Percentiles rank a stretch among this genome's conserved stretches.
Evolutionary conservation across 2,113 vertebrate species (phyloP).

Genomic region (Pygoscelis adeliae): DNA sequence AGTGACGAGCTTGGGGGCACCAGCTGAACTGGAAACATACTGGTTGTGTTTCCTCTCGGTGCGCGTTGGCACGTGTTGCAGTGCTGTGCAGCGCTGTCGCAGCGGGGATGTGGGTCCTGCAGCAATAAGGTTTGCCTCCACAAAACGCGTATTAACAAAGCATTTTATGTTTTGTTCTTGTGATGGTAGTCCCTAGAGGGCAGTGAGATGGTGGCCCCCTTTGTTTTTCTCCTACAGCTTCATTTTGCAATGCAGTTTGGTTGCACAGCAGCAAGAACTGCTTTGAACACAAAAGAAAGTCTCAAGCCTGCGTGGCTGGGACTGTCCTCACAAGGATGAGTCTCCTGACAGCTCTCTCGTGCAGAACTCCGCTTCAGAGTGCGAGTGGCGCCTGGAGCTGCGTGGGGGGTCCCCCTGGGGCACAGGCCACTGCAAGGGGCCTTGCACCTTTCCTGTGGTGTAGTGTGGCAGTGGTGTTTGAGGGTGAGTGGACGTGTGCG

Average conservation of each 20-base stretch:
- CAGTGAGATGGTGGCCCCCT: background rate
- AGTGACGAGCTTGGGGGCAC: background rate
- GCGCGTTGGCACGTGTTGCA: background rate
- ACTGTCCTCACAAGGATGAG: background rate
- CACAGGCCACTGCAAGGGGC: background rate
- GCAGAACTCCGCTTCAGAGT: fast-evolving
- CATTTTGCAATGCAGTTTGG: background rate
- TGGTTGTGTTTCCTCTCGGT: background rate
- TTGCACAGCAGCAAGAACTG: background rate
- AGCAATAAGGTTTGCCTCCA: background rate
- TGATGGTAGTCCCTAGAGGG: background rate
- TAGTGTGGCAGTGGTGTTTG: background rate
- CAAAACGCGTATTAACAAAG: fast-evolving
- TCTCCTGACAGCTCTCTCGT: background rate
- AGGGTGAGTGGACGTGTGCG: background rate
- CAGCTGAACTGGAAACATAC: fast-evolving
- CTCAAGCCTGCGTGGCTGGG: background rate
- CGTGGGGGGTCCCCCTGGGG: background rate
- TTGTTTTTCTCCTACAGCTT: background rate
- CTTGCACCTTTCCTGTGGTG: fast-evolving
- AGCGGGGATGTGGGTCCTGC: background rate
- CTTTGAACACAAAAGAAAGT: background rate
- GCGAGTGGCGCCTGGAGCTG: background rate
- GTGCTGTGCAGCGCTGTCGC: background rate
- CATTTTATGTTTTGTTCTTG: background rate